A percentile compares a stretch with the other conserved stretches of the same genome.
These are phyloP conservation scores for Sminthopsis crassicaudata DNA, from an alignment of 2,113 vertebrate genomes.

Conservation along the genomic window DNA sequence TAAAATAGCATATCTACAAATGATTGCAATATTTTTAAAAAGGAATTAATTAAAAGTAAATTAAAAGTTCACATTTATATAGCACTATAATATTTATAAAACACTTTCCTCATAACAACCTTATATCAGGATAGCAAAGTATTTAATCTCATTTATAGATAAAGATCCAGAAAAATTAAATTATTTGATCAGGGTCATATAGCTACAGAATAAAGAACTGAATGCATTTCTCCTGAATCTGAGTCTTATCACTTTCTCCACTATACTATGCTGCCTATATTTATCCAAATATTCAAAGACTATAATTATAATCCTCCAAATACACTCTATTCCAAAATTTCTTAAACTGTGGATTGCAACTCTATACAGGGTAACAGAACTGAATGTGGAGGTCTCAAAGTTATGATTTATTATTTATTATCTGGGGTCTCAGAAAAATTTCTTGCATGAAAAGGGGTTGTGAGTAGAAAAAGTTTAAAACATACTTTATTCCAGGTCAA, in stretches of 20 bases:
- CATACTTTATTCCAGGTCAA: not conserved
- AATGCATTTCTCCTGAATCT: not conserved
- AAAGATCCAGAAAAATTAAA: not conserved
- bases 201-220: not conserved
- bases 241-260: not conserved
- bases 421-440: too few species aligned
- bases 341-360: too few species aligned
- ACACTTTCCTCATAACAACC: not conserved
- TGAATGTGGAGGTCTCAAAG: too few species aligned
- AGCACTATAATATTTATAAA: not conserved
- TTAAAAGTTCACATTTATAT: not conserved
- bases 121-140: not conserved
- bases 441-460: too few species aligned
- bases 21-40: not conserved
- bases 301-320: not conserved
- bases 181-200: not conserved
- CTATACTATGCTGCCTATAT: not conserved
- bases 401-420: too few species aligned
- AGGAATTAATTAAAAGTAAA: not conserved
- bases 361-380: too few species aligned
- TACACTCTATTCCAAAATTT: not conserved
- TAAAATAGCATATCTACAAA: not conserved
- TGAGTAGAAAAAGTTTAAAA: too few species aligned
- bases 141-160: not conserved
- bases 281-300: not conserved